Percentiles rank a stretch among this genome's conserved stretches.
Conservation (phyloP, 2,113 vertebrate species). For the Dipodomys ordii region DNA sequence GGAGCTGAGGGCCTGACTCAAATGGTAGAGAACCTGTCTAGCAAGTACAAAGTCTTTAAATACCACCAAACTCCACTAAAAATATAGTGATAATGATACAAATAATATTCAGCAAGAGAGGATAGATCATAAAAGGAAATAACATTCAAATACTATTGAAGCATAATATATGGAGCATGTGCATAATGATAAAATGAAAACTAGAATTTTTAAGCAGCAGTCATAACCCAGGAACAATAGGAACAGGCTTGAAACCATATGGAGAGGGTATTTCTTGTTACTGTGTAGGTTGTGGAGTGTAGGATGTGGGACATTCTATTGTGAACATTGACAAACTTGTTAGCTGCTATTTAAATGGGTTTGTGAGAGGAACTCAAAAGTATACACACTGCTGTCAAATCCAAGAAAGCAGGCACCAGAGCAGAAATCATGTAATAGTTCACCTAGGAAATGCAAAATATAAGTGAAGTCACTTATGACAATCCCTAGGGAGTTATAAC, state of each 20-base stretch:
- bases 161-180: background rate
- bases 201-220: background rate
- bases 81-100: background rate
- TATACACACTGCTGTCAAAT: background rate
- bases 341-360: background rate
- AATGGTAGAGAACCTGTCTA: no score
- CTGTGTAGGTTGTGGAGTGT: slow-evolving; percentile 29
- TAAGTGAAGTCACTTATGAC: background rate
- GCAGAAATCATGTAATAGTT: background rate
- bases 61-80: no score
- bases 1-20: no score
- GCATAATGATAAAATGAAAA: slow-evolving; percentile 46
- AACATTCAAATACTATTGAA: background rate
- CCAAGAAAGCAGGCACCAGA: slow-evolving; percentile 3
- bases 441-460: background rate
- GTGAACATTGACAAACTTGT: background rate
- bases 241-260: slow-evolving; percentile 58
- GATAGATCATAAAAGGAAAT: background rate
- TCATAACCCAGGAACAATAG: slow-evolving; percentile 45
- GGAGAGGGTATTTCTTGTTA: slow-evolving; percentile 63
- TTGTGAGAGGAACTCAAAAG: background rate
- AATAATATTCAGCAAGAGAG: background rate
- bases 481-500: background rate
- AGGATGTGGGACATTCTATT: slow-evolving; percentile 53
- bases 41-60: no score